Base-by-base conservation (phyloP, 2,888 invertebrate species). In the Andrena trimmerana region DNA sequence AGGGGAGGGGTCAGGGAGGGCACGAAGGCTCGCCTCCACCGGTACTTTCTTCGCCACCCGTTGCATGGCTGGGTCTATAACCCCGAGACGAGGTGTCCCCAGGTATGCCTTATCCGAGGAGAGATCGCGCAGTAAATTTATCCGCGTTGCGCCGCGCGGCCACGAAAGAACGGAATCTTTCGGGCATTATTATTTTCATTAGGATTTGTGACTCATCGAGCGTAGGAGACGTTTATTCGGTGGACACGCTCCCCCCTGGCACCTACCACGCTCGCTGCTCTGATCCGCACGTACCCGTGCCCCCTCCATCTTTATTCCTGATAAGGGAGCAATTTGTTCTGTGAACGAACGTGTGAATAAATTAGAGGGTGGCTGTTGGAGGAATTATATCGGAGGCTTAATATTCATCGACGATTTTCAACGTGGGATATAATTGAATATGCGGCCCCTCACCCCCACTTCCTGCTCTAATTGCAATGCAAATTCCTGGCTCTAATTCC, bases 81-180 rank as follows among this genome's bases (percentile, higher is more conserved):
- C 92, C 92, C 91, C 91, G 92, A 52, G 52, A 91, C 89, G 92
- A 93, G 93, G 93, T 93, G 93, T 93, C 93, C 92, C 92, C 93
- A 93, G 93, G 93, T 93, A 93, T 92, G 92, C 89, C 90, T 93
- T 93, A 93, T 93, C 93, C 90, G 83, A 83, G 85, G 69, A 74
- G 75, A 86, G 90, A 93, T 93, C 93, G 84, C 90, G 92, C 92
- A 91, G 90, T 93, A 93, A 93, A 93, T 93, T 93, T 93, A 90
- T 92, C 90, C 89, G 88, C 86, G 90, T 88, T 90, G 86, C 88
- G 29, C 60, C 63, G 62, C 89, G 77, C 88, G 81, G 52, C 80
- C 78, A 77, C 86, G 82, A 77, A 78, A 80, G 78, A 87, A 86
- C 84, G 82, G 88, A 88, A 85, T 86, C 89, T 89, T 89, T 89